A percentile compares a stretch with the other conserved stretches of the same genome.
These are phyloP conservation scores for Pterophyllum scalare DNA, from an alignment of 2,113 vertebrate species.

Conservation along the genomic window DNA sequence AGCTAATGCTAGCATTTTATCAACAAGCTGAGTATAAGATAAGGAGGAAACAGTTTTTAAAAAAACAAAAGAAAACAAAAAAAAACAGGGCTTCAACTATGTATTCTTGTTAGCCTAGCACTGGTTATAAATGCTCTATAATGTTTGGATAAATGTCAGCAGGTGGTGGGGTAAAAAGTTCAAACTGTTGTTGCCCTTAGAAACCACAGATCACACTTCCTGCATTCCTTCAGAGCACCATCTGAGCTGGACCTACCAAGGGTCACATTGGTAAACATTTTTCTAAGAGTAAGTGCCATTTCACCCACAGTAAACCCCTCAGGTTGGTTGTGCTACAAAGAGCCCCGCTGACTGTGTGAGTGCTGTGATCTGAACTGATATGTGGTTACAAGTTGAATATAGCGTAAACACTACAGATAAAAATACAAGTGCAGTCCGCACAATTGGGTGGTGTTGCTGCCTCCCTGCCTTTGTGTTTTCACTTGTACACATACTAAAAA, in stretches of 20 bases:
- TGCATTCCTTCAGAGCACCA: slow-evolving; percentile 20
- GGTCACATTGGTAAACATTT: background rate
- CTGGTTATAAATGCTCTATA: background rate
- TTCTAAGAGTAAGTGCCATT: slow-evolving; percentile 15
- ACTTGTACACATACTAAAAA: background rate
- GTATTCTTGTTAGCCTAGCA: background rate
- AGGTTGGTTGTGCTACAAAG: slow-evolving; percentile 3
- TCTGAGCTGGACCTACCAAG: background rate
- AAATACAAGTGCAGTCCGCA: background rate
- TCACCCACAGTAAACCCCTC: slow-evolving; percentile 35
- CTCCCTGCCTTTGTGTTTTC: background rate
- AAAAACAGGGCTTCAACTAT: background rate
- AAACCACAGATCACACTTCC: slow-evolving; percentile 47
- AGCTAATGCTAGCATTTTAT: background rate
- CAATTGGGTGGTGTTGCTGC: background rate
- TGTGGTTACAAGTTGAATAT: background rate
- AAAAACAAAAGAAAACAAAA: fast-evolving
- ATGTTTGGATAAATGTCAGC: background rate
- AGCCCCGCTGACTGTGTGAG: background rate
- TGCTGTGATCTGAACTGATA: background rate
- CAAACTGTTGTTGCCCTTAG: slow-evolving; percentile 38
- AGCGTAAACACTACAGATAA: background rate
- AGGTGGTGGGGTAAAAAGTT: background rate
- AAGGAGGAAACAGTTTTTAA: background rate
- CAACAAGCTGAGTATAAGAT: background rate